phyloP scores from a whole-genome alignment of 2,113 vertebrate genomes.

The Pteronura brasiliensis region DNA sequence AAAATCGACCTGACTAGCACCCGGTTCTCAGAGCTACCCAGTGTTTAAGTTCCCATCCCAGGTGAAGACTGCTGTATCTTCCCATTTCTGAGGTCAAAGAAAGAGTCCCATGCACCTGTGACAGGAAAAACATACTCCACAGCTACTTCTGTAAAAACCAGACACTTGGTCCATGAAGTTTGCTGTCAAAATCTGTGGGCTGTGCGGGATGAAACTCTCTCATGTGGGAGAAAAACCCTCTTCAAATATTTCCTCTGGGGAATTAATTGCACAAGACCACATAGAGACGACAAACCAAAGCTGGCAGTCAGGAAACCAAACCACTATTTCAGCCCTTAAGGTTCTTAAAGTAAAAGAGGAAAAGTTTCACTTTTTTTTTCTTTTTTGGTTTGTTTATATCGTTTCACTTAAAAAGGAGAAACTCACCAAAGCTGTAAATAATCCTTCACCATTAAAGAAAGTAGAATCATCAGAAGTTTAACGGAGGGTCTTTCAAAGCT shows the following conservation, averaged over 20 bases:
- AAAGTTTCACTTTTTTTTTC: neutral
- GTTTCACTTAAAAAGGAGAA: slow-evolving; percentile 41
- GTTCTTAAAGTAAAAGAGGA: slow-evolving; percentile 39
- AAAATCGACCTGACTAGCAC: slow-evolving; percentile 23
- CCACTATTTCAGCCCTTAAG: slow-evolving; percentile 45
- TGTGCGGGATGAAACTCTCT: slow-evolving; percentile 63
- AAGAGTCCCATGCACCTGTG: slow-evolving; percentile 55
- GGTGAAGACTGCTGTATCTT: neutral
- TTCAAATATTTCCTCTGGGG: slow-evolving; percentile 60
- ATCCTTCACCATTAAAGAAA: neutral
- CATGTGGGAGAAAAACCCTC: slow-evolving; percentile 59
- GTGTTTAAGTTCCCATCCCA: neutral
- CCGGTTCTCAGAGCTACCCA: neutral
- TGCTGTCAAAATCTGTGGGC: slow-evolving; percentile 44
- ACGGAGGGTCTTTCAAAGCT: neutral
- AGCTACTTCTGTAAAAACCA: slow-evolving; percentile 44
- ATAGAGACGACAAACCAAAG: slow-evolving; percentile 27
- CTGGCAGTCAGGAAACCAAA: slow-evolving; percentile 68
- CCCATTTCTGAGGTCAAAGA: slow-evolving; percentile 10
- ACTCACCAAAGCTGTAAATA: slow-evolving; percentile 4
- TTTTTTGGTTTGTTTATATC: slow-evolving; percentile 7
- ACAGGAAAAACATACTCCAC: neutral
- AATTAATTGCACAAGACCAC: slow-evolving; percentile 50
- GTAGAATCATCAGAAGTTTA: slow-evolving; percentile 15
- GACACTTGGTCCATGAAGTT: slow-evolving; percentile 22